Percentiles rank a stretch among this genome's conserved stretches.
Evolutionary conservation across 2,797 vertebrate species (phyloP).

Genomic region (Malurus leucopterus): DNA sequence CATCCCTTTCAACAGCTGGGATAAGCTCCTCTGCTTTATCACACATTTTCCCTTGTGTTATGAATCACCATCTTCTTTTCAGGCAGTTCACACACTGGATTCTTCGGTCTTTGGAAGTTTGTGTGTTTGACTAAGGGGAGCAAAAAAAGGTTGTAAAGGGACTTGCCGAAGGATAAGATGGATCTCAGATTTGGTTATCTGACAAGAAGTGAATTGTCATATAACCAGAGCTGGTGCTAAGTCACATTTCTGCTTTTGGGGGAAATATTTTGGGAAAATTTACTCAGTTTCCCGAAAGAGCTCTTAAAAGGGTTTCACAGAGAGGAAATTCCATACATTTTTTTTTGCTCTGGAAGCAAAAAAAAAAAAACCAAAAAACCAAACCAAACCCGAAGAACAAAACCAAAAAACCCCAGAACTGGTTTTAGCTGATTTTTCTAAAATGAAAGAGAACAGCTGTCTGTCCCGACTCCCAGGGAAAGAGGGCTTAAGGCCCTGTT

Average conservation of each 20-base stretch:
- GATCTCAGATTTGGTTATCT: slow-evolving; percentile 1
- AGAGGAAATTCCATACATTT: slow-evolving; percentile 45
- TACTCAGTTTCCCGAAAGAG: neutral
- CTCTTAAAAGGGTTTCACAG: neutral
- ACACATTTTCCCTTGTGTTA: slow-evolving; percentile 36
- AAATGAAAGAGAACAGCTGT: slow-evolving; percentile 41
- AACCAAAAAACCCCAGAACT: neutral
- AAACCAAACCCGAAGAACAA: neutral
- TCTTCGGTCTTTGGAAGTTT: slow-evolving; percentile 17
- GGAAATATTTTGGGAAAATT: slow-evolving; percentile 27
- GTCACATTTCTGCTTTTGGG: slow-evolving; percentile 27
- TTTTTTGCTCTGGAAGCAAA: neutral
- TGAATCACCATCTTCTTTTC: slow-evolving; percentile 43
- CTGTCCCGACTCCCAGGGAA: neutral
- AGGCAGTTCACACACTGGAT: slow-evolving; percentile 9
- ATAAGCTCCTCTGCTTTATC: slow-evolving; percentile 54
- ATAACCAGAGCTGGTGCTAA: neutral
- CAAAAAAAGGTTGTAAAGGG: slow-evolving; percentile 4
- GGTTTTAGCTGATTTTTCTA: slow-evolving; percentile 18
- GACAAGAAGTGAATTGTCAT: slow-evolving; percentile 9
- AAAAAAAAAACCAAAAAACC: neutral
- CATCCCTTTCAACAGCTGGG: slow-evolving; percentile 61
- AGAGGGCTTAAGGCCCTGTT: neutral
- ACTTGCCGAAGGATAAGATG: neutral
- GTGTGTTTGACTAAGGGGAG: neutral